A percentile compares a stretch with the other conserved stretches of the same genome.
phyloP scores from a whole-genome alignment of 2,888 invertebrate species.

The Agrochola lota region DNA sequence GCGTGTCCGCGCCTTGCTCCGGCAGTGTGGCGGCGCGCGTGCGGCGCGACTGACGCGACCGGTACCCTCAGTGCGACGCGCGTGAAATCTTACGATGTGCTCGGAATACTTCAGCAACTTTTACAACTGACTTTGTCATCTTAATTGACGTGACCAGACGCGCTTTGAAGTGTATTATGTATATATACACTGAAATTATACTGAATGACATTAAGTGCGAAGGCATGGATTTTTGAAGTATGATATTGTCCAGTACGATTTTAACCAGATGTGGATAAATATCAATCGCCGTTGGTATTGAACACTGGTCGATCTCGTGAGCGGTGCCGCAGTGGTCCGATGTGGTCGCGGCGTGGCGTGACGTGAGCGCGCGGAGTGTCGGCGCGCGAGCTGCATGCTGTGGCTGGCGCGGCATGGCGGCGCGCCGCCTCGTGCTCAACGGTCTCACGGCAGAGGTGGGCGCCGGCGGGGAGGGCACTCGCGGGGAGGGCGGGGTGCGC shows the following conservation, averaged over 20 bases:
- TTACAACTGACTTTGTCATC: slow-evolving; percentile 37
- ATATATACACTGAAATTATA: no score
- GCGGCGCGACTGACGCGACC: slow-evolving; percentile 44
- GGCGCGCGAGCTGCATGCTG: slow-evolving; percentile 20
- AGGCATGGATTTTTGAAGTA: slow-evolving; percentile 1
- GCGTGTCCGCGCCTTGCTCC: slow-evolving; percentile 13
- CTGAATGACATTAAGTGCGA: slow-evolving; percentile 1
- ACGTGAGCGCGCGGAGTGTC: slow-evolving; percentile 28
- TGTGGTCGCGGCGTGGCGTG: slow-evolving; percentile 28
- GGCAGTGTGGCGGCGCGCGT: slow-evolving; percentile 67
- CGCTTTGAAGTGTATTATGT: not conserved
- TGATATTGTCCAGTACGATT: not conserved
- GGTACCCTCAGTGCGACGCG: not conserved
- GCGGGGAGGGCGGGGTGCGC: slow-evolving; percentile 60
- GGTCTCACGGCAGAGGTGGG: slow-evolving; percentile 86
- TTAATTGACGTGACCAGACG: slow-evolving; percentile 6
- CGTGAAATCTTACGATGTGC: slow-evolving; percentile 26
- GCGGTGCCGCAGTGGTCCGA: not conserved
- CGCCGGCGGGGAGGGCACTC: slow-evolving; percentile 63
- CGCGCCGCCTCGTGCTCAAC: slow-evolving; percentile 86
- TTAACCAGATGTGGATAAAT: not conserved
- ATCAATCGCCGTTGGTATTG: not conserved
- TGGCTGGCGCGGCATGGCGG: slow-evolving; percentile 59
- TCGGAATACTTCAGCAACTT: slow-evolving; percentile 57
- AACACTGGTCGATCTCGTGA: not conserved